These are phyloP conservation scores for Ypsolopha scabrella DNA, from an alignment of 2,888 invertebrate genomes.

Conservation along the genomic window DNA sequence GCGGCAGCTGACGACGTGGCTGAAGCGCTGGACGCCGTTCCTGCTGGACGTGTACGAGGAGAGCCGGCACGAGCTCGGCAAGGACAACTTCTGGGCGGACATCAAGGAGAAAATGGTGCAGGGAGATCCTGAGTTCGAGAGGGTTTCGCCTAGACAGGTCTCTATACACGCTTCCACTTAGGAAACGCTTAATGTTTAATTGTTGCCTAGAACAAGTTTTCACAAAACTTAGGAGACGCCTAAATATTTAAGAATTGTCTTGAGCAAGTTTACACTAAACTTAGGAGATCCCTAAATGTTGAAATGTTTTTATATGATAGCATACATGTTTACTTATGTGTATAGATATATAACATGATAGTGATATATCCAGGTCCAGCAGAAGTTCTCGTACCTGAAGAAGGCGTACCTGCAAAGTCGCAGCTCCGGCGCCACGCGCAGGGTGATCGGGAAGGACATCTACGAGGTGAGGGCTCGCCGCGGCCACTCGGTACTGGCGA, in stretches of 20 bases:
- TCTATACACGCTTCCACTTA: neutral
- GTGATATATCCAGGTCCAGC: neutral
- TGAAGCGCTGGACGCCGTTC: conserved; percentile 1
- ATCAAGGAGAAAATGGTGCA: neutral
- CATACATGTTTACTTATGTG: no score
- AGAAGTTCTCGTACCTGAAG: neutral
- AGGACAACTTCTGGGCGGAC: neutral
- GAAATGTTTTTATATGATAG: no score
- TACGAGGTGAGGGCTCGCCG: neutral
- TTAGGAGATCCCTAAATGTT: no score
- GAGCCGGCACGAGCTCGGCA: neutral
- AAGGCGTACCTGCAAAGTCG: neutral
- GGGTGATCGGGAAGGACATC: neutral
- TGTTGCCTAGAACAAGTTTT: no score
- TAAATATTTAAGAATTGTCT: no score
- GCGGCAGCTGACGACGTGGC: neutral
- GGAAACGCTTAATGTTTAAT: no score
- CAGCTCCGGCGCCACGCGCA: neutral
- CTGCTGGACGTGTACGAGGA: neutral
- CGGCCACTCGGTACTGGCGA: no score
- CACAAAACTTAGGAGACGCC: no score
- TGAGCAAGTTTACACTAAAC: no score
- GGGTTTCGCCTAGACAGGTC: neutral
- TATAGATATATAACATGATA: no score
- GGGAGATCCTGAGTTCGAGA: neutral